Base-by-base conservation (phyloP, 2,113 vertebrate genomes). In the Chloropsis hardwickii region DNA sequence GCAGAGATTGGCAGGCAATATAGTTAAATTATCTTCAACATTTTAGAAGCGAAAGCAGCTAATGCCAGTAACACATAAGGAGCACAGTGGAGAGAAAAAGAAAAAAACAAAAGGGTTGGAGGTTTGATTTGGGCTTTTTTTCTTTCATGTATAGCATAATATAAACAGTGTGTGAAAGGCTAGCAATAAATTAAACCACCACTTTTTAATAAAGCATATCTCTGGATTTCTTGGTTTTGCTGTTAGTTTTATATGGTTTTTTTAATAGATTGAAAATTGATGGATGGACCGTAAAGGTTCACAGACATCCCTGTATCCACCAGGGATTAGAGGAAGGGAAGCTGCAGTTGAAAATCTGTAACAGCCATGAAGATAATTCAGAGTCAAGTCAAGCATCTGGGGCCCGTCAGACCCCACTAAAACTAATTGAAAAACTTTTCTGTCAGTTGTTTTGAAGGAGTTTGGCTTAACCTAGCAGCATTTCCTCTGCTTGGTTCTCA, bases 211-310 rank as follows among this genome's bases (percentile, higher is more conserved):
- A 76, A 77, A 86, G 71, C 0, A 1, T 22, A 70, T 74, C 24
- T 64, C 76, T 67, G 21, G 18, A 73, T 40, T 66, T 77, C 20
- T 45, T 80, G 16, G 0, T 47, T 83, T 90, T 86, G 29, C 39
- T 76, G 10, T 72, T 83, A 24, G 18, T 83, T 83, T 83, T 54
- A 48, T 78, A 11, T 71, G 29, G 37, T 35, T 71, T 47, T 44
- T 56, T 22, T 23, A 0, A 0, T 19, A 70, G n/a, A 45, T 18
- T 0, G 4, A 69, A 65, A 86, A 77, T 29, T 61, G 50, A 54
- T 82, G 39, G 51, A 60, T 1, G 2, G 39, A 40, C 28, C 0
- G 0, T 83, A 56, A 62, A 81, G 57, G 16, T 67, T 69, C 51
- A 33, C 17, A 88, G 67, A 51, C 35, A 54, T 66, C 56, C 53